Percentiles rank a stretch among this genome's conserved stretches.
Evolutionary conservation across 2,113 vertebrate species (phyloP).

Genomic region (Thomomys bottae): DNA sequence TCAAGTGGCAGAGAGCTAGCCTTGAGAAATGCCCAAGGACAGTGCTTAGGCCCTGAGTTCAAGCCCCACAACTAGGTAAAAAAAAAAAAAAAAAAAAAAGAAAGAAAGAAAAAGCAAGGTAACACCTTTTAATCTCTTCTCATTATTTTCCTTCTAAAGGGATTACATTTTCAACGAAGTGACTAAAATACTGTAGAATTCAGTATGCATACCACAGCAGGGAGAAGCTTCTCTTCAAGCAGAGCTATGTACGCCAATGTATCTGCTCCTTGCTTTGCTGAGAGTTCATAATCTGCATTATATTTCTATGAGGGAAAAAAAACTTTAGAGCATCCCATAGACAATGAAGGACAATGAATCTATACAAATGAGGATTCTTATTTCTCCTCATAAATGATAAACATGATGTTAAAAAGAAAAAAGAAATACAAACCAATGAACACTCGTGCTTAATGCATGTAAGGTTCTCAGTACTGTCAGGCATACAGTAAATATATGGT

Average conservation of each 20-base stretch:
- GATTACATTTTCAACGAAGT: neutral
- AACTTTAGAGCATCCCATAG: slow-evolving; percentile 12
- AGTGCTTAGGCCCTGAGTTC: too few relatives aligned
- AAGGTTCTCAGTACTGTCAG: slow-evolving; percentile 16
- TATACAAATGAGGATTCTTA: slow-evolving; percentile 17
- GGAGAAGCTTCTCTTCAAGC: slow-evolving; percentile 95
- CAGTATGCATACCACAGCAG: slow-evolving; percentile 89
- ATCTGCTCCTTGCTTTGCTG: slow-evolving; percentile 96
- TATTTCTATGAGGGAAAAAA: slow-evolving; percentile 88
- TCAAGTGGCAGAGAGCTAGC: too few relatives aligned
- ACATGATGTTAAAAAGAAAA: neutral
- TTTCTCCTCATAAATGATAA: slow-evolving; percentile 40
- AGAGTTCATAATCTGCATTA: slow-evolving; percentile 95
- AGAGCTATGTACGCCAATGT: slow-evolving; percentile 97
- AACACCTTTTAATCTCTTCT: neutral
- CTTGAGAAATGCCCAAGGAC: too few relatives aligned
- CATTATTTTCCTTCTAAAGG: slow-evolving; percentile 2
- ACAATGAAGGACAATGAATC: neutral
- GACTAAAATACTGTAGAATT: slow-evolving; percentile 37
- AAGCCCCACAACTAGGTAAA: too few relatives aligned
- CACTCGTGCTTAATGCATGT: neutral
- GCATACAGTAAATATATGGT: neutral
- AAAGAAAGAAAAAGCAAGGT: slow-evolving; percentile 21
- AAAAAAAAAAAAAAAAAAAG: too few relatives aligned
- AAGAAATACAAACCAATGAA: slow-evolving; percentile 18